Evolutionary conservation across 2,113 vertebrate species (phyloP).

Genomic region (Anser brachyrhynchus): DNA sequence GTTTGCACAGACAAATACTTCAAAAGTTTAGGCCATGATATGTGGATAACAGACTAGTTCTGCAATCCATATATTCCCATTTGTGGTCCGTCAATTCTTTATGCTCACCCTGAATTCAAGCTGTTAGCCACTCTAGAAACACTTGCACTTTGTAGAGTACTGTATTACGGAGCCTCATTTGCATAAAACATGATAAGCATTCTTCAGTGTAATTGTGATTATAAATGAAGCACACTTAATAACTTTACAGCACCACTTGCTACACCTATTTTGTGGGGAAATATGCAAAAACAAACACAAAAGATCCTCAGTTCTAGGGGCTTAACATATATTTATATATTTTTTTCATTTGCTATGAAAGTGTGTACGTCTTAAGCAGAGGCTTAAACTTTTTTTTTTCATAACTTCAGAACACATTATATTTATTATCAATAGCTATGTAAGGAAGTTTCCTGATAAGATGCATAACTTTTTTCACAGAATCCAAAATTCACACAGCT

Average conservation of each 20-base stretch:
- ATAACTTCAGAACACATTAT: background rate
- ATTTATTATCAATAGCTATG: background rate
- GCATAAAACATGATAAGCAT: background rate
- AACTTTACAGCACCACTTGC: background rate
- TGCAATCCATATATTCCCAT: background rate
- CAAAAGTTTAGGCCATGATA: background rate
- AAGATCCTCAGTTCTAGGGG: background rate
- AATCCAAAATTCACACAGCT: background rate
- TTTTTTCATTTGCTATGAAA: background rate
- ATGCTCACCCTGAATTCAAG: background rate
- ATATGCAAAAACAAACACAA: background rate
- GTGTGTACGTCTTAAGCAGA: background rate
- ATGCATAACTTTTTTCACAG: background rate
- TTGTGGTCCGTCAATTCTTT: background rate
- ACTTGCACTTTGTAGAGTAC: background rate
- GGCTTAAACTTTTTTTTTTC: background rate
- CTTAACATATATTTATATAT: rapidly evolving
- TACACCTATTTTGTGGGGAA: background rate
- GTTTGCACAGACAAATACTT: background rate
- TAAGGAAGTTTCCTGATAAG: background rate
- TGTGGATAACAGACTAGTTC: background rate
- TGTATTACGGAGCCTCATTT: background rate
- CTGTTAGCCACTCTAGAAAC: background rate
- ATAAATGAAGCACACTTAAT: background rate
- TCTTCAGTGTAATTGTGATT: background rate